Evolutionary conservation across 2,888 invertebrate species (phyloP).

Genomic region (Andrena hattorfiana): DNA sequence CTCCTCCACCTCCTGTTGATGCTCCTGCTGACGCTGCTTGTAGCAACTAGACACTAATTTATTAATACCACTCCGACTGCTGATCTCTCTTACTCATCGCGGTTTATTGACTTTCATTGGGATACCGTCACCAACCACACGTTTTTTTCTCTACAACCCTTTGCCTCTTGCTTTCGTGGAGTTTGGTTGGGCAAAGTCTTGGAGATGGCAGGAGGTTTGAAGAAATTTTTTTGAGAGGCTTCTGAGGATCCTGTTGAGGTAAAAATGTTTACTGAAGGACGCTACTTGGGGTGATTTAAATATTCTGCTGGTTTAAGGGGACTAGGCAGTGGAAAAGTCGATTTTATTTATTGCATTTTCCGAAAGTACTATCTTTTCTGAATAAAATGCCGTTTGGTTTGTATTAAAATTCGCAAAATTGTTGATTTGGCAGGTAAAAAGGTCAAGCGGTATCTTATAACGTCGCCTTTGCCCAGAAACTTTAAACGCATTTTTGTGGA

Average conservation of each 20-base stretch:
- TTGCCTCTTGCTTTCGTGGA: neutral
- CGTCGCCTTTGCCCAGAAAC: too few species aligned
- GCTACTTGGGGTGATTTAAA: neutral
- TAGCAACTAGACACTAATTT: slow-evolving; percentile 81
- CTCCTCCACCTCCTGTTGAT: slow-evolving; percentile 42
- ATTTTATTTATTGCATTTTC: too few species aligned
- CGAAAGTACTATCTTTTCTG: too few species aligned
- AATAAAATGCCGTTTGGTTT: too few species aligned
- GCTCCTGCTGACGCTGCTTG: slow-evolving; percentile 68
- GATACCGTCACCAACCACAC: slow-evolving; percentile 68
- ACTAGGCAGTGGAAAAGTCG: too few species aligned
- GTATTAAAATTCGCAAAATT: too few species aligned
- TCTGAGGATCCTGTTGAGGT: neutral
- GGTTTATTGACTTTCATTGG: slow-evolving; percentile 83
- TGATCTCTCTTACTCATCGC: slow-evolving; percentile 78
- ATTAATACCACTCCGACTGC: slow-evolving; percentile 79
- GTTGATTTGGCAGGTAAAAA: too few species aligned
- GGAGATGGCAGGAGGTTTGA: neutral
- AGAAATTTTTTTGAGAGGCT: neutral
- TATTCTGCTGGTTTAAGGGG: neutral
- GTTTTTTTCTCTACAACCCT: slow-evolving; percentile 48
- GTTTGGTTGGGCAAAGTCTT: neutral
- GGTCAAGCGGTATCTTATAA: too few species aligned
- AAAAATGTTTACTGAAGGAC: neutral
- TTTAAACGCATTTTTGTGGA: too few species aligned